Evolutionary conservation across 2,113 vertebrate genomes (phyloP).

Genomic region (Anguilla japonica): DNA sequence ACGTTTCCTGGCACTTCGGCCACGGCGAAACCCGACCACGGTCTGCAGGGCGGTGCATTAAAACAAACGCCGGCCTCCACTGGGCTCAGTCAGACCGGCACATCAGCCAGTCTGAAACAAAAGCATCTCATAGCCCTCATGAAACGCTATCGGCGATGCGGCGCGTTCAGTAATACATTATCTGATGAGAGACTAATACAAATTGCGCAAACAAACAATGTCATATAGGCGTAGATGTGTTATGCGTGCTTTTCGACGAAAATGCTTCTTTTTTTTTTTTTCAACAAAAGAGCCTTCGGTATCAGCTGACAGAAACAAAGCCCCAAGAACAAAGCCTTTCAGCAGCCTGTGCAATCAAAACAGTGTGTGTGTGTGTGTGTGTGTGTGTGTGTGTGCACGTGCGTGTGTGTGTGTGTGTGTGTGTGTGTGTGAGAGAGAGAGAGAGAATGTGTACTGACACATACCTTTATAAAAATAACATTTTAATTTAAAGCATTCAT

Average conservation of each 20-base stretch:
- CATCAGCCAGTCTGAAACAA: conserved; percentile 6
- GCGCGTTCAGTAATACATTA: not conserved
- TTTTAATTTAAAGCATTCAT: not conserved
- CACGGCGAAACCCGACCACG: conserved; percentile 20
- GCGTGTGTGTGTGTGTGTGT: too few relatives aligned
- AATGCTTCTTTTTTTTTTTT: not conserved
- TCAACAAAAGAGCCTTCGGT: not conserved
- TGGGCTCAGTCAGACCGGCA: conserved; percentile 5
- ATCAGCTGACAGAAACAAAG: not conserved
- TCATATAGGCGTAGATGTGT: not conserved
- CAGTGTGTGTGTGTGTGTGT: not conserved
- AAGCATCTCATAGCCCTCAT: not conserved
- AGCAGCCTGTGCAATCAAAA: not conserved
- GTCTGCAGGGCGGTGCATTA: conserved; percentile 4
- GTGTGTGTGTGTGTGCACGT: too few relatives aligned
- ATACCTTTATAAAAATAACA: conserved; percentile 9
- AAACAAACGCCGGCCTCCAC: conserved; percentile 24
- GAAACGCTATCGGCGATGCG: not conserved
- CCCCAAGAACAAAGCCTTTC: not conserved
- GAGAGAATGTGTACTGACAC: not conserved
- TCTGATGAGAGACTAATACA: not conserved
- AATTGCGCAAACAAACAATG: not conserved
- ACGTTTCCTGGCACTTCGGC: conserved; percentile 12
- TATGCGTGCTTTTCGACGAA: not conserved
- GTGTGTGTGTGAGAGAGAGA: too few relatives aligned